phyloP scores from a whole-genome alignment of 2,888 invertebrate genomes.

The Metellina segmentata region DNA sequence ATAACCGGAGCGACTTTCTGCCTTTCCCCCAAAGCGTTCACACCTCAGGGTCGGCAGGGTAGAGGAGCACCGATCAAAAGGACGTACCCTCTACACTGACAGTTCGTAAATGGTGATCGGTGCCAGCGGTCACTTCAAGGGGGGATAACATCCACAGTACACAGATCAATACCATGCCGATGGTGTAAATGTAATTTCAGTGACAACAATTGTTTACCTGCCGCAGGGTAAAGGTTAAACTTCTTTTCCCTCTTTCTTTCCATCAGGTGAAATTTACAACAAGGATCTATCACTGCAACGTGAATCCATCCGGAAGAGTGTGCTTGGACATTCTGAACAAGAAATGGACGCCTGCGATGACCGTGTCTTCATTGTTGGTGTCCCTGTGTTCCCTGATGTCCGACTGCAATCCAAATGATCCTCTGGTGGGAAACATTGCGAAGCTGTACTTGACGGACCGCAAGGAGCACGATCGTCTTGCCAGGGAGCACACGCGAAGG shows the following conservation, averaged over 20 bases:
- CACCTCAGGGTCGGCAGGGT: no score
- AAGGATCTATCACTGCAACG: slow-evolving; percentile 82
- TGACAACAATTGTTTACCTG: not conserved
- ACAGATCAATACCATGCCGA: no score
- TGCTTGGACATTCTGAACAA: slow-evolving; percentile 81
- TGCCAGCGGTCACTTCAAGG: no score
- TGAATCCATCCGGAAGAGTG: slow-evolving; percentile 81
- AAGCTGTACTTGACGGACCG: slow-evolving; percentile 81
- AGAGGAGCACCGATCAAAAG: no score
- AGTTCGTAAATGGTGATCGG: no score
- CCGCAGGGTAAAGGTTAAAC: not conserved
- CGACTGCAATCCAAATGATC: slow-evolving; percentile 82
- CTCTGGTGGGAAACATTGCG: slow-evolving; percentile 81
- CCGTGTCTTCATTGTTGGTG: slow-evolving; percentile 81
- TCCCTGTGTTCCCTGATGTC: slow-evolving; percentile 81
- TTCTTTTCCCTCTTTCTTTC: not conserved
- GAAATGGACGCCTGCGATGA: slow-evolving; percentile 82
- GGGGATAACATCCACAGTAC: no score
- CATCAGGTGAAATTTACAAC: slow-evolving; percentile 80
- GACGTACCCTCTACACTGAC: no score
- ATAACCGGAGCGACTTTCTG: no score
- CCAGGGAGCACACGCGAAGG: slow-evolving; percentile 81
- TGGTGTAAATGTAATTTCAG: no score
- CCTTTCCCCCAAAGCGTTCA: no score
- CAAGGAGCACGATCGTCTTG: slow-evolving; percentile 81